Evolutionary conservation across 2,888 invertebrate species (phyloP).

Genomic region (Acrobasis repandana): DNA sequence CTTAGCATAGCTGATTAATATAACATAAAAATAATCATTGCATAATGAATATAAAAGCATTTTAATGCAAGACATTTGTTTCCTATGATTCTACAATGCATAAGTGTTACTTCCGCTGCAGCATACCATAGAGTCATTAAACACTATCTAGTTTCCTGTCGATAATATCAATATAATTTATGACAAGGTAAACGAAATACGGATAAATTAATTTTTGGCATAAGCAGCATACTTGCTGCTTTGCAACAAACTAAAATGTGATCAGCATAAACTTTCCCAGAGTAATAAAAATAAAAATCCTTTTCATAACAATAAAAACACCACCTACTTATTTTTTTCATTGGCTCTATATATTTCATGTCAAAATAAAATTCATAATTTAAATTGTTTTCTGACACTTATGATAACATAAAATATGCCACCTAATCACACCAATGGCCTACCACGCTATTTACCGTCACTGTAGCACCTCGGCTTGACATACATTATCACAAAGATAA

Average conservation of each 20-base stretch:
- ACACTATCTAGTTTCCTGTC: conserved; percentile 9
- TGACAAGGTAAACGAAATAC: background rate
- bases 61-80: background rate
- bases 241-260: too few relatives aligned
- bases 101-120: conserved; percentile 14
- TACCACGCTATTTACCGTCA: conserved; percentile 22
- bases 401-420: background rate
- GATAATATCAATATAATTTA: conserved; percentile 14
- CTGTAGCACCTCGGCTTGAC: background rate
- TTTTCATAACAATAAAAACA: too few relatives aligned
- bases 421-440: conserved; percentile 27
- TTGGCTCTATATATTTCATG: too few relatives aligned
- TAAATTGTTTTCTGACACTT: background rate
- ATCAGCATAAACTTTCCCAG: too few relatives aligned
- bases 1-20: too few relatives aligned
- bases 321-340: too few relatives aligned
- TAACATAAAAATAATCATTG: too few relatives aligned
- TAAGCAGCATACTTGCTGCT: too few relatives aligned
- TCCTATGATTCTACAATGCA: background rate
- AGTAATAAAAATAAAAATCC: too few relatives aligned
- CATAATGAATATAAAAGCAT: too few relatives aligned
- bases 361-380: too few relatives aligned
- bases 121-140: conserved; percentile 16
- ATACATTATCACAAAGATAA: conserved; percentile 17
- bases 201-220: too few relatives aligned